Evolutionary conservation across 1,140 invertebrate species (phyloP).

Genomic region (Drosophila athabasca): DNA sequence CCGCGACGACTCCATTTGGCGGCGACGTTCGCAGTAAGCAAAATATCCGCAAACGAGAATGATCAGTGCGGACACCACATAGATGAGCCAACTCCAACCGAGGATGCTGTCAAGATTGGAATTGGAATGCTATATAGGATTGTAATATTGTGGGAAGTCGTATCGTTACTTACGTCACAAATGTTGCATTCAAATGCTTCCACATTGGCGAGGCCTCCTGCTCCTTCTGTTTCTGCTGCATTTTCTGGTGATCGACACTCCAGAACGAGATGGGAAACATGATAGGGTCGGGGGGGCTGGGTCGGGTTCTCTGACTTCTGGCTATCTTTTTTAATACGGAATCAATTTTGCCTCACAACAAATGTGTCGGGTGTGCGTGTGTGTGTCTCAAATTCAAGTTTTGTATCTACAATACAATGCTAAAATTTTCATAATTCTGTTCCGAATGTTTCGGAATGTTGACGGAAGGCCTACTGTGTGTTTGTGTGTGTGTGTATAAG

Average conservation of each 20-base stretch:
- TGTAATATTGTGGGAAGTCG: too few species aligned
- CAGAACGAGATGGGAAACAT: constrained; percentile 63
- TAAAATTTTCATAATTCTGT: too few species aligned
- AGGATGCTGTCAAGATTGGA: constrained; percentile 43
- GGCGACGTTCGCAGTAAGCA: constrained; percentile 67
- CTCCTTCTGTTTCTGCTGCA: constrained; percentile 33
- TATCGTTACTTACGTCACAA: constrained; percentile 48
- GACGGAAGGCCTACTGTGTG: too few species aligned
- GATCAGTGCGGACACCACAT: constrained; percentile 53
- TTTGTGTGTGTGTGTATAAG: too few species aligned
- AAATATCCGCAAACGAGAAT: constrained; percentile 63
- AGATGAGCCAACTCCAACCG: constrained; percentile 74
- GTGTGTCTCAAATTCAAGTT: background rate
- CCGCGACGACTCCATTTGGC: constrained; percentile 48
- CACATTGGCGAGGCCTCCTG: constrained; percentile 61
- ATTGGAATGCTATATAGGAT: background rate
- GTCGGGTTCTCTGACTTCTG: constrained; percentile 8
- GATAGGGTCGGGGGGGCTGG: background rate
- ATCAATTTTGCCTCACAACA: constrained; percentile 53
- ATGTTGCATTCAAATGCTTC: constrained; percentile 67
- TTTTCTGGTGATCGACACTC: constrained; percentile 41
- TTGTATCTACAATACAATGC: too few species aligned
- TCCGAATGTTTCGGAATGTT: too few species aligned
- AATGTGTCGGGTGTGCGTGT: constrained; percentile 16
- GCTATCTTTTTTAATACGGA: constrained; percentile 20